These are phyloP conservation scores for Stictocephala bisonia DNA, from an alignment of 2,888 invertebrate genomes.

Conservation along the genomic window DNA sequence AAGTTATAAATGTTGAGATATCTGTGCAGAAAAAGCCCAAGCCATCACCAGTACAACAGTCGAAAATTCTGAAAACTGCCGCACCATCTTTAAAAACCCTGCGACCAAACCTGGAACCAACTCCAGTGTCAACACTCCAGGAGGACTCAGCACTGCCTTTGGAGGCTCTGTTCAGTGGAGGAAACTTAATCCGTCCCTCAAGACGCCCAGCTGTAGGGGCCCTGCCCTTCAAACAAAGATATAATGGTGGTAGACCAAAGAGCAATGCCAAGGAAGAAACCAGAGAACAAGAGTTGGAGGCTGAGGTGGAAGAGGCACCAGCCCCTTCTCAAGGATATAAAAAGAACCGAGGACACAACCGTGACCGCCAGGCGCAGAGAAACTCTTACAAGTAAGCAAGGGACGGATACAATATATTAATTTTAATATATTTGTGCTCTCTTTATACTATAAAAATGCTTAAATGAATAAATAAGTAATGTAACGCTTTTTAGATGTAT, in stretches of 20 bases:
- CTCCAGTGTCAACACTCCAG: conserved; percentile 69
- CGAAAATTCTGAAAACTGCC: conserved; percentile 81
- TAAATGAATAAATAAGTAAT: too few relatives aligned
- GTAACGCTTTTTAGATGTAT: too few relatives aligned
- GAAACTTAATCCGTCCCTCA: conserved; percentile 65
- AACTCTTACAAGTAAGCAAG: conserved; percentile 36
- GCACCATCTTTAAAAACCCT: conserved; percentile 72
- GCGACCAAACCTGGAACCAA: conserved; percentile 72
- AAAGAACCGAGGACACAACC: conserved; percentile 54
- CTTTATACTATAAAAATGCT: too few relatives aligned
- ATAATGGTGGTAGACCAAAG: conserved; percentile 56
- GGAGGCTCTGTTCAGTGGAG: conserved; percentile 67
- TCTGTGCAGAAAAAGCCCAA: conserved; percentile 68
- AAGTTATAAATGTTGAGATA: too few relatives aligned
- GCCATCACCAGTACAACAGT: conserved; percentile 74
- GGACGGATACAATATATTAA: too few relatives aligned
- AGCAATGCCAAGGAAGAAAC: conserved; percentile 58
- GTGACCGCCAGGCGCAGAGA: background rate
- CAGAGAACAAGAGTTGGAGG: conserved; percentile 61
- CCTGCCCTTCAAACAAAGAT: conserved; percentile 55
- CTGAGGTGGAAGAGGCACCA: conserved; percentile 57
- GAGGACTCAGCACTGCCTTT: conserved; percentile 69
- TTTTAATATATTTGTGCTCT: too few relatives aligned
- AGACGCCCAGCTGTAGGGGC: conserved; percentile 65
- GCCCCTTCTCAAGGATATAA: conserved; percentile 55